phyloP scores from a whole-genome alignment of 2,113 vertebrate species.

The Pelusios castaneus region DNA sequence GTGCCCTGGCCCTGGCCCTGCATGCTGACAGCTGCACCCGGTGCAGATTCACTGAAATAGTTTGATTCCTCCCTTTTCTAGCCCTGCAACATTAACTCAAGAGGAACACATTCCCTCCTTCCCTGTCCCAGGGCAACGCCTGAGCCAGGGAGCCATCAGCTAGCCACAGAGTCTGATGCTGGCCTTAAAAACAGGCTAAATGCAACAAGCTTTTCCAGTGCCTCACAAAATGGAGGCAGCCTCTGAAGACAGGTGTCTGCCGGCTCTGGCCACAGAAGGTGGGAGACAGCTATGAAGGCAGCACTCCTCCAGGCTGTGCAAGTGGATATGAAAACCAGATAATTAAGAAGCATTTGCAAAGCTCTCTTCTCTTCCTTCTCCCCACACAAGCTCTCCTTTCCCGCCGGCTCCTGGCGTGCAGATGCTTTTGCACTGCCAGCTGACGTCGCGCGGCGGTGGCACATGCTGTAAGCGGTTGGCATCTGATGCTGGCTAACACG shows the following conservation, averaged over 20 bases:
- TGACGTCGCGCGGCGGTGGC: constrained; percentile 47
- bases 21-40: background rate
- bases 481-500: constrained; percentile 52
- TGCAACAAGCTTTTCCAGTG: constrained; percentile 48
- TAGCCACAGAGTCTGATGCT: constrained; percentile 45
- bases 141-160: constrained; percentile 30
- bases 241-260: background rate
- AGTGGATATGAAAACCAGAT: constrained; percentile 59
- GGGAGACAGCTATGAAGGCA: constrained; percentile 49
- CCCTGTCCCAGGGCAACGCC: background rate
- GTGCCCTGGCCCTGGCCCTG: background rate
- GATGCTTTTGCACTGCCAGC: constrained; percentile 60
- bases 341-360: constrained; percentile 38
- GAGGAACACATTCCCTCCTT: background rate
- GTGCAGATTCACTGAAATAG: background rate
- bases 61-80: background rate
- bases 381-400: constrained; percentile 46
- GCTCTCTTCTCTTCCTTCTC: constrained; percentile 38
- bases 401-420: constrained; percentile 63
- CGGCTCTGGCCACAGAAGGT: constrained; percentile 28
- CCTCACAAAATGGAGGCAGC: constrained; percentile 10
- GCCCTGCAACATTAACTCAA: background rate
- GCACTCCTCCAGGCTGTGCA: constrained; percentile 23
- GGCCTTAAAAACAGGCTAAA: constrained; percentile 51
- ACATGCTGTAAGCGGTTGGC: constrained; percentile 65